These are phyloP conservation scores for Oryzias sinensis DNA, from an alignment of 2,797 vertebrate genomes.

Conservation along the genomic window DNA sequence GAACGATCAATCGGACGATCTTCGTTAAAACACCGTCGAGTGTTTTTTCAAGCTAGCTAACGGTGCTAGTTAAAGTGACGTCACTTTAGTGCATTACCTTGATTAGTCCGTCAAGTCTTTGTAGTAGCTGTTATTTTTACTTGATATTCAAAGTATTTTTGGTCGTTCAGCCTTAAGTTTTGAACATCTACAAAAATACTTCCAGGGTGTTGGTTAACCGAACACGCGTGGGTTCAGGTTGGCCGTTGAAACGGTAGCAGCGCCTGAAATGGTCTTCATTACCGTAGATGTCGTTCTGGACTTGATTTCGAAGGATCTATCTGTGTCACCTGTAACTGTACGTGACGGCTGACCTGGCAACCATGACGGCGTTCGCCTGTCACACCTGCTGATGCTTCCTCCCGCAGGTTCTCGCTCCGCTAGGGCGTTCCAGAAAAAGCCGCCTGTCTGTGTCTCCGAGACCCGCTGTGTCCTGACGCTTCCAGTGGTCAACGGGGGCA, in stretches of 20 bases:
- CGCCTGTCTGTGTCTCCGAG: slow-evolving; percentile 25
- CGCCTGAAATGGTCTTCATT: background rate
- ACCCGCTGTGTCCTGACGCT: slow-evolving; percentile 51
- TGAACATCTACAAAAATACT: too few relatives aligned
- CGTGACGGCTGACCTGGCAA: background rate
- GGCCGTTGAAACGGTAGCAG: too few relatives aligned
- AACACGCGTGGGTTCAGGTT: too few relatives aligned
- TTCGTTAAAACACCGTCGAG: slow-evolving; percentile 4
- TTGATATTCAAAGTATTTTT: too few relatives aligned
- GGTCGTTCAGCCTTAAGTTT: too few relatives aligned
- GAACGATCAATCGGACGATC: background rate
- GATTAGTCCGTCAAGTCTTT: too few relatives aligned
- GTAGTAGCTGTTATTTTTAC: too few relatives aligned
- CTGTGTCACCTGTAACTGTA: background rate
- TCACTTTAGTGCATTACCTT: background rate
- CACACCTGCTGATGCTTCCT: slow-evolving; percentile 16
- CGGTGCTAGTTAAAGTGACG: slow-evolving; percentile 18
- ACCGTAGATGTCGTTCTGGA: slow-evolving; percentile 15
- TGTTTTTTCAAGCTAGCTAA: slow-evolving; percentile 13
- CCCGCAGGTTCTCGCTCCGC: slow-evolving; percentile 34
- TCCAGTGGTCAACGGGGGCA: slow-evolving; percentile 41
- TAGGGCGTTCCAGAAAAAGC: slow-evolving; percentile 54
- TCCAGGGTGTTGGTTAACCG: too few relatives aligned
- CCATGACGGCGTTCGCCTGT: background rate
- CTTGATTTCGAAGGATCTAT: background rate